Base-by-base conservation (phyloP, 2,113 vertebrate genomes). In the Tachycineta bicolor region DNA sequence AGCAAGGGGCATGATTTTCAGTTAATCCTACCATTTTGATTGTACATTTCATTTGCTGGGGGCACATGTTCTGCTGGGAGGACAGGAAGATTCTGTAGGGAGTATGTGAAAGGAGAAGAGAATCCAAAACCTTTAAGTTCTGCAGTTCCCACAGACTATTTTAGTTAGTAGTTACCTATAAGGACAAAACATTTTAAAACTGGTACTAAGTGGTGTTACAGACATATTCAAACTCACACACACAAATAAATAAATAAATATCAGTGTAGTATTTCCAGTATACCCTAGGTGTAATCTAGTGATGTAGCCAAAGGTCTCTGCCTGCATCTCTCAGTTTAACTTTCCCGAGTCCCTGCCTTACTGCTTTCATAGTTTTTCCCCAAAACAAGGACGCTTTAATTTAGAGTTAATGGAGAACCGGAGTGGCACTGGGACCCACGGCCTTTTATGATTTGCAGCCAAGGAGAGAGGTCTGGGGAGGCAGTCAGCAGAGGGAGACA, bases 401-500 rank as follows among this genome's bases (percentile, higher is more conserved):
- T 63, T 12, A 20, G 7, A 11, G 5, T 33, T n/a, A 43, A 23
- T 9, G 26, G 17, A 46, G 41, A 64, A 18, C 14, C 37, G 34
- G 28, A 22, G 29, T 12, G 33, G 47, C 65, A 31, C 14, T 25
- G 68, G 31, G 37, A 62, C 18, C 16, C 20, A 14, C 0, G 0
- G 26, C n/a, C 44, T 89, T 85, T 65, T 16, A 5, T 46, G 7
- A 0, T 52, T n/a, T 20, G 15, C 20, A 23, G 3, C 28, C 21
- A 12, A 44, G 73, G 77, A 55, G 25, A 37, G 46, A 63, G 58
- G 58, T 58, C 7, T 50, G 59, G 49, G 62, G 63, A 89, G 60
- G 84, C 84, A 47, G 94, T 89, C 95, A 67, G 94, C 82, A 96
- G 94, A 87, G 95, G 96, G 96, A 97, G 74, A 83, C 69, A 73